These are phyloP conservation scores for Timema podura DNA, from an alignment of 2,888 invertebrate genomes.

Conservation along the genomic window DNA sequence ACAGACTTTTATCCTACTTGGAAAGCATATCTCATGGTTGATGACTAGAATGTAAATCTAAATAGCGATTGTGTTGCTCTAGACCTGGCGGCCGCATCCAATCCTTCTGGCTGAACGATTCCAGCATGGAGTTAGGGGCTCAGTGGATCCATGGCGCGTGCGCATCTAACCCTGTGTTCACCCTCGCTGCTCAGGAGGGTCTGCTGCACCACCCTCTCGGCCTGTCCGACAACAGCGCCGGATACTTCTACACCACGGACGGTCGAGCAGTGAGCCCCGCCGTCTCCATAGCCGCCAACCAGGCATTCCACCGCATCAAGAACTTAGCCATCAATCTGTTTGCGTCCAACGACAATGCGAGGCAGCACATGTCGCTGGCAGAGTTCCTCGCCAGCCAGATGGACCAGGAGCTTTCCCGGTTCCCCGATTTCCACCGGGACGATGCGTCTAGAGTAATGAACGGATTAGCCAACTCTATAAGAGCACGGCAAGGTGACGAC, in stretches of 20 bases:
- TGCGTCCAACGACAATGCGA: constrained; percentile 47
- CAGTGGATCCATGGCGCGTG: constrained; percentile 69
- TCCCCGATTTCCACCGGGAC: constrained; percentile 41
- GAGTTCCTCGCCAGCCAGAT: constrained; percentile 22
- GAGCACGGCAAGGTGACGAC: constrained; percentile 66
- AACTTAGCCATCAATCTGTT: constrained; percentile 58
- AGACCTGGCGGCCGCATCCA: constrained; percentile 76
- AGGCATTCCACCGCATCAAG: constrained; percentile 63
- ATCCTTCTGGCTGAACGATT: constrained; percentile 72
- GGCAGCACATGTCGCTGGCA: constrained; percentile 17
- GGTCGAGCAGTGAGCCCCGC: constrained; percentile 62
- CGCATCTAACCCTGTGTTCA: constrained; percentile 66
- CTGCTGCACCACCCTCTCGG: constrained; percentile 57
- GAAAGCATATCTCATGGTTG: too few species aligned
- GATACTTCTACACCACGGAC: constrained; percentile 65
- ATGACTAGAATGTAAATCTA: too few species aligned
- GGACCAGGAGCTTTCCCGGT: constrained; percentile 23
- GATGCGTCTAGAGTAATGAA: constrained; percentile 66
- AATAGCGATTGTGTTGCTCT: constrained; percentile 24
- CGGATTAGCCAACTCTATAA: constrained; percentile 59
- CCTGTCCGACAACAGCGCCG: constrained; percentile 52
- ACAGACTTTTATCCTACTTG: neutral
- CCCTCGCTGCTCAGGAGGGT: constrained; percentile 64
- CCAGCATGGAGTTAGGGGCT: constrained; percentile 73
- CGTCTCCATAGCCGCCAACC: constrained; percentile 60